Conservation (phyloP, 2,888 invertebrate species). For the Rhaphigaster nebulosa region DNA sequence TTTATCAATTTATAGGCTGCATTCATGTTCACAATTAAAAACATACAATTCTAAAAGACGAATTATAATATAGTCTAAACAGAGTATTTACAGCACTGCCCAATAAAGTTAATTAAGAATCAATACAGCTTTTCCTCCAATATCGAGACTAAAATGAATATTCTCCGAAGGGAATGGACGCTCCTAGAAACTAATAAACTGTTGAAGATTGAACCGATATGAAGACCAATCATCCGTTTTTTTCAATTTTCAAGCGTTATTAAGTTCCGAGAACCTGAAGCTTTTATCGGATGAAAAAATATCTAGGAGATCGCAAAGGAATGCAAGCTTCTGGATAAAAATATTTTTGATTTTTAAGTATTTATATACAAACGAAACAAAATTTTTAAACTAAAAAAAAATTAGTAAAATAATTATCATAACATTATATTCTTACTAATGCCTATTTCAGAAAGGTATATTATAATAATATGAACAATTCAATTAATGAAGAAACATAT, state of each 20-base stretch:
- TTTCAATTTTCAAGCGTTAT: constrained; percentile 8
- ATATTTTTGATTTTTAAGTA: not conserved
- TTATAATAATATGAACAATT: too few relatives aligned
- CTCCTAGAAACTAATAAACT: not conserved
- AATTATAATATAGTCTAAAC: too few relatives aligned
- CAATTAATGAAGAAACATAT: too few relatives aligned
- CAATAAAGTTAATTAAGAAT: not conserved
- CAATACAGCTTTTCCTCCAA: not conserved
- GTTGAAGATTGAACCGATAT: not conserved
- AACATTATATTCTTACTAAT: too few relatives aligned
- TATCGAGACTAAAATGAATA: not conserved
- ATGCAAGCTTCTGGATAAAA: not conserved
- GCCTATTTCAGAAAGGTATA: too few relatives aligned
- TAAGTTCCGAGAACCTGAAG: not conserved
- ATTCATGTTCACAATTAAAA: too few relatives aligned
- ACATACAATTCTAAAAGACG: too few relatives aligned
- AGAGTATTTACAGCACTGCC: too few relatives aligned
- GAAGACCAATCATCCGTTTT: not conserved
- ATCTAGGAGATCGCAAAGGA: not conserved
- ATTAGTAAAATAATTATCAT: too few relatives aligned
- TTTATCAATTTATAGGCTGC: too few relatives aligned
- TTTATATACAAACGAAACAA: not conserved
- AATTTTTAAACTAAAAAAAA: too few relatives aligned
- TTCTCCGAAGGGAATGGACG: not conserved
- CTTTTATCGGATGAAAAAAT: not conserved